These are phyloP conservation scores for Catalaphyllia jardinei DNA, from an alignment of 64 coral and sea anemone species.

Conservation along the genomic window DNA sequence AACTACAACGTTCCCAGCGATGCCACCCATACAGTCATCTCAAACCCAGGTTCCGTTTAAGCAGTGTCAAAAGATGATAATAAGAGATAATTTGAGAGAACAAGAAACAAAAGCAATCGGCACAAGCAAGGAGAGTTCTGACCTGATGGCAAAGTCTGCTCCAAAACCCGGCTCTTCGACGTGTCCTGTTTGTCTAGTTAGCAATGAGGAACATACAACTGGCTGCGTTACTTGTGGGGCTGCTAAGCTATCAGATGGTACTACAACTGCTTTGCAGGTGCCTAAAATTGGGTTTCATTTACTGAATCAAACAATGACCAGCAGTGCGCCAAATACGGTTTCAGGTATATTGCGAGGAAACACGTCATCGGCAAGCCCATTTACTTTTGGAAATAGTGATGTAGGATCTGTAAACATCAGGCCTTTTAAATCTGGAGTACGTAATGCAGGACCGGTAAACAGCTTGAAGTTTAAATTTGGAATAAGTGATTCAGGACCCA, in stretches of 20 bases:
- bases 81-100: background rate
- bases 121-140: background rate
- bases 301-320: background rate
- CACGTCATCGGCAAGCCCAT: background rate
- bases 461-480: background rate
- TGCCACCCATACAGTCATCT: too few species aligned
- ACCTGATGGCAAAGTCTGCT: slow-evolving; percentile 47
- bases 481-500: background rate
- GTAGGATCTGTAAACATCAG: background rate
- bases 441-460: background rate
- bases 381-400: background rate
- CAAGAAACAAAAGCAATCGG: background rate
- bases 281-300: background rate
- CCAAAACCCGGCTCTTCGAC: slow-evolving; percentile 55
- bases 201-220: slow-evolving; percentile 36
- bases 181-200: slow-evolving; percentile 56
- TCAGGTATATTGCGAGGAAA: background rate
- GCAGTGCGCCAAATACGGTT: background rate
- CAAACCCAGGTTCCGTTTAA: slow-evolving; percentile 11
- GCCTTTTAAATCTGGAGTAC: background rate
- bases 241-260: slow-evolving; percentile 3
- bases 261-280: background rate
- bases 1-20: too few species aligned
- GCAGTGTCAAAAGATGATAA: slow-evolving; percentile 27
- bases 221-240: slow-evolving; percentile 67